phyloP scores from a whole-genome alignment of 2,113 vertebrate genomes.

The Tylochromis polylepis region DNA sequence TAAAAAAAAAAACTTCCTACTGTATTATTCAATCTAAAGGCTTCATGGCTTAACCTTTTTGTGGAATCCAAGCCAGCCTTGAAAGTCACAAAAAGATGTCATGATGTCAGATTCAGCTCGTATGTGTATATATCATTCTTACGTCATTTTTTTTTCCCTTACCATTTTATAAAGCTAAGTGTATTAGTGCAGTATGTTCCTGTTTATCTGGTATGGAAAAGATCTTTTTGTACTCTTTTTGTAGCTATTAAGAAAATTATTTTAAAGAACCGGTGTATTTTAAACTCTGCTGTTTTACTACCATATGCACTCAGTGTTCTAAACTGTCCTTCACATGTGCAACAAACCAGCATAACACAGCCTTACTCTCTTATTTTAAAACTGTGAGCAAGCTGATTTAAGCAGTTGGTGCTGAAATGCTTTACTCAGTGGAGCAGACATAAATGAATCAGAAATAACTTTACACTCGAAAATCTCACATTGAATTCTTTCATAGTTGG shows the following conservation, averaged over 20 bases:
- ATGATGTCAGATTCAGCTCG: not conserved
- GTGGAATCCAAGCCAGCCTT: not conserved
- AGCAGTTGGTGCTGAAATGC: constrained; percentile 6
- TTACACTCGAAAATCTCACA: not conserved
- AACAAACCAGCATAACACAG: not conserved
- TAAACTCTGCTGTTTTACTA: not conserved
- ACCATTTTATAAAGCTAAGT: not conserved
- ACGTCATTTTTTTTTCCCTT: no score
- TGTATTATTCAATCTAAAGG: not conserved
- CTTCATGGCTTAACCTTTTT: not conserved
- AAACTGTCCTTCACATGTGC: not conserved
- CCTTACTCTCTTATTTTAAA: not conserved
- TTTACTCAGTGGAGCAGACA: constrained; percentile 27
- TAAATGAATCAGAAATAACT: constrained; percentile 3
- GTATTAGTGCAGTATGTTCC: accelerated
- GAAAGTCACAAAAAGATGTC: not conserved
- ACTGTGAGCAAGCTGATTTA: constrained; percentile 10
- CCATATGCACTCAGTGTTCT: not conserved
- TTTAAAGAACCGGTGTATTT: not conserved
- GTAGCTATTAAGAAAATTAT: not conserved
- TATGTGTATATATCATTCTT: not conserved
- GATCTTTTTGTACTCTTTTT: not conserved
- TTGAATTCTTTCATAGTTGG: not conserved
- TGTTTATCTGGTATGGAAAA: not conserved
- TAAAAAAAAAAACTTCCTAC: not conserved